These are phyloP conservation scores for Dynastes hyllus DNA, from an alignment of 2,888 invertebrate genomes.

Conservation along the genomic window DNA sequence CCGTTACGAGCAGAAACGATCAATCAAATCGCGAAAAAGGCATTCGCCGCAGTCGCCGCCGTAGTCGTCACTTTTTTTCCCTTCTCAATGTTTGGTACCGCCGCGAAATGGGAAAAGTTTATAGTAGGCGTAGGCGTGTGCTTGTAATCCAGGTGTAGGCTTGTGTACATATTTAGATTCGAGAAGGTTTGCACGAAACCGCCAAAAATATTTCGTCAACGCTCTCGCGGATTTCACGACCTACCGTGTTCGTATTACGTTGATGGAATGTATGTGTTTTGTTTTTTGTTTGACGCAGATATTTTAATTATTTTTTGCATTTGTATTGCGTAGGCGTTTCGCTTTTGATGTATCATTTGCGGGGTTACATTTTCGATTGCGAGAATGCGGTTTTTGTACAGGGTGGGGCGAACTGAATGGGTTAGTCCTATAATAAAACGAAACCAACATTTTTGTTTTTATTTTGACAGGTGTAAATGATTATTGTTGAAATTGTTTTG, in stretches of 20 bases:
- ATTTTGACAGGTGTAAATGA: too few species aligned
- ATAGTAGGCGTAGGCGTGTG: not conserved
- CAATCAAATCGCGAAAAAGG: slow-evolving; percentile 15
- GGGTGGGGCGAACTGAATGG: too few species aligned
- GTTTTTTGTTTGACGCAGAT: not conserved
- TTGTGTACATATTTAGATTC: slow-evolving; percentile 7
- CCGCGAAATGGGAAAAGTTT: slow-evolving; percentile 14
- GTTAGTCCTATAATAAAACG: too few species aligned
- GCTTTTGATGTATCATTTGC: too few species aligned
- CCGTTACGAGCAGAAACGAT: slow-evolving; percentile 16
- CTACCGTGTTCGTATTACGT: not conserved
- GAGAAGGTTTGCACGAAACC: not conserved
- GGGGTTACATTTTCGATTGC: too few species aligned
- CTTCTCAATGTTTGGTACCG: not conserved
- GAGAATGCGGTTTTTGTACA: too few species aligned
- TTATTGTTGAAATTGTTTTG: too few species aligned
- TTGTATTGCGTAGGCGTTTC: too few species aligned
- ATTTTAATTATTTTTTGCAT: too few species aligned
- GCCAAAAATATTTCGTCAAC: not conserved
- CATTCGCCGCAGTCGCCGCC: not conserved
- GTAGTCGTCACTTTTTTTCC: too few species aligned
- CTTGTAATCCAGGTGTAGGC: not conserved
- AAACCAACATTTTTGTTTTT: too few species aligned
- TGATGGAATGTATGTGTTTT: not conserved
- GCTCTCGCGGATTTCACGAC: not conserved